Conservation (phyloP, 92 coral and sea anemone genomes). For the Isaurus tuberculatus region DNA sequence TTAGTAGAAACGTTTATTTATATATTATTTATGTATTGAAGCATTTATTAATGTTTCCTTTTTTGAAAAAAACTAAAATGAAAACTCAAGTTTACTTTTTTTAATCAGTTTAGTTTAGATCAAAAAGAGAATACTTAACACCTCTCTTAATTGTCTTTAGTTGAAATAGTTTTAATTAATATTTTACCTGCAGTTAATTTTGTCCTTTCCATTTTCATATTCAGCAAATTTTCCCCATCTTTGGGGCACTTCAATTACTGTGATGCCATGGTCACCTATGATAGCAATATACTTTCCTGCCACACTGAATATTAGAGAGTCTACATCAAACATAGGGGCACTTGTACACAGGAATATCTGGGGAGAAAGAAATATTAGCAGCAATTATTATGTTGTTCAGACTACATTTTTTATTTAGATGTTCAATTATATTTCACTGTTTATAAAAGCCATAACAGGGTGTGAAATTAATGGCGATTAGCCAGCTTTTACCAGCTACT, state of each 20-base stretch:
- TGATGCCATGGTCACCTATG: conserved; percentile 82
- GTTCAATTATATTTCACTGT: too few relatives aligned
- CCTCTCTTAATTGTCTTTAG: background rate
- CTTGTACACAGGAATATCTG: conserved; percentile 83
- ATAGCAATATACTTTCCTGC: conserved; percentile 86
- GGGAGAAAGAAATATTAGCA: background rate
- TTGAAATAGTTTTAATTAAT: background rate
- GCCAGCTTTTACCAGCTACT: too few relatives aligned
- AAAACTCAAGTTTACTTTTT: too few relatives aligned
- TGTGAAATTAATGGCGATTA: too few relatives aligned
- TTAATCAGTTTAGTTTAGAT: too few relatives aligned
- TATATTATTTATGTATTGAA: background rate
- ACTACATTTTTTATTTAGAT: too few relatives aligned
- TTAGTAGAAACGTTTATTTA: background rate
- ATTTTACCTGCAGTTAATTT: conserved; percentile 85
- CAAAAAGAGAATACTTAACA: too few relatives aligned
- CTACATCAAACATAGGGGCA: conserved; percentile 75
- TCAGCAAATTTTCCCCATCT: conserved; percentile 98
- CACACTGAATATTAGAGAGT: conserved; percentile 76
- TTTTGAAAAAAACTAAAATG: too few relatives aligned
- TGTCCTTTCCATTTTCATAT: conserved; percentile 85
- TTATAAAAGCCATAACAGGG: too few relatives aligned
- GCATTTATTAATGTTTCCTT: too few relatives aligned
- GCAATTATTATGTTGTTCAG: background rate
- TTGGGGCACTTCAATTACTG: conserved; percentile 88